These are phyloP conservation scores for Ia io DNA, from an alignment of 2,113 vertebrate species.

Conservation along the genomic window DNA sequence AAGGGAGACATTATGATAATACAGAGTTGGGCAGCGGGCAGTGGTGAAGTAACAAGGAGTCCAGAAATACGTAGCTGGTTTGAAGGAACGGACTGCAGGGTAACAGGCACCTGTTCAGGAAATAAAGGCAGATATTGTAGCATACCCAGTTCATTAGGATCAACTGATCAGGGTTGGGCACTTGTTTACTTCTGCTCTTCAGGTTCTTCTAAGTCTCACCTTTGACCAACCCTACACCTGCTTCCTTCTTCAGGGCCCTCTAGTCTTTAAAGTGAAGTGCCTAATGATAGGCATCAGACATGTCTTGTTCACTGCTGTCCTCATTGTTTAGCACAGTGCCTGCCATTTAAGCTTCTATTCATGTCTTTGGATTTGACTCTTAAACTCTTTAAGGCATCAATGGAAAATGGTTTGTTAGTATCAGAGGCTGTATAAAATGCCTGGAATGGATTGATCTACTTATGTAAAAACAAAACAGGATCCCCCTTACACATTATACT, in stretches of 20 bases:
- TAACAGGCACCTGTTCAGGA: background rate
- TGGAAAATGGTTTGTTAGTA: background rate
- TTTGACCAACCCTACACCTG: accelerated
- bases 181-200: background rate
- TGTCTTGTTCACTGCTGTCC: background rate
- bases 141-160: background rate
- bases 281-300: background rate
- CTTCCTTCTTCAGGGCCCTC: background rate
- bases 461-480: background rate
- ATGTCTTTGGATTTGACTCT: background rate
- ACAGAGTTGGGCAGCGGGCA: background rate
- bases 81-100: background rate
- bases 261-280: background rate
- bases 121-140: background rate
- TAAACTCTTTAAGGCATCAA: background rate
- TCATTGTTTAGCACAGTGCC: background rate
- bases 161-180: background rate
- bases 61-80: background rate
- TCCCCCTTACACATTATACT: background rate
- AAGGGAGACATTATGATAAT: background rate
- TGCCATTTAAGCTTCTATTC: background rate
- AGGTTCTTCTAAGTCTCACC: background rate
- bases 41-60: background rate
- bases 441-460: background rate
- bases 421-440: background rate